Evolutionary conservation across 1,140 invertebrate genomes (phyloP).

Genomic region (Zaprionus tsacasi): DNA sequence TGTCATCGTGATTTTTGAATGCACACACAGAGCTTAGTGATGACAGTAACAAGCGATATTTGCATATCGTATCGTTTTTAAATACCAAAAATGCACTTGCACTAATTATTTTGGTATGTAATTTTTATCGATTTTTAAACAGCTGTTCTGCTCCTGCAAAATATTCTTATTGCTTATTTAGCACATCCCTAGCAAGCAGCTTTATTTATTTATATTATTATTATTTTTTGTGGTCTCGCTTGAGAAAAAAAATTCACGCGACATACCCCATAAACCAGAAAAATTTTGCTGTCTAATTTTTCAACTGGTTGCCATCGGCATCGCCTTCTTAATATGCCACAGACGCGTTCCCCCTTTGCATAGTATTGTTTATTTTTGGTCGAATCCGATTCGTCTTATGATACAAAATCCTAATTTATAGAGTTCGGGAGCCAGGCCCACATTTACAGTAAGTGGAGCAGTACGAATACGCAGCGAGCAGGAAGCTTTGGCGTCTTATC

Average conservation of each 20-base stretch:
- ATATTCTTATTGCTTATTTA: background rate
- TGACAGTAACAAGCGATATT: background rate
- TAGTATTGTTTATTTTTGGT: conserved; percentile 30
- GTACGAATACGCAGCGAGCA: background rate
- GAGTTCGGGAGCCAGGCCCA: conserved; percentile 8
- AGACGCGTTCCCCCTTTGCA: conserved; percentile 44
- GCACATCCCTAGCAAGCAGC: background rate
- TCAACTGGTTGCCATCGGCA: conserved; percentile 54
- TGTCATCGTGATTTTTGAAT: conserved; percentile 44
- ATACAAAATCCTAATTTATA: conserved; percentile 43
- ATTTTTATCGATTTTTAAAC: background rate
- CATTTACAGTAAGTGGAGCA: background rate
- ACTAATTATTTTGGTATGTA: background rate
- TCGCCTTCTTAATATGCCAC: conserved; percentile 58
- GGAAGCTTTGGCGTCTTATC: background rate
- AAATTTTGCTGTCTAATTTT: conserved; percentile 65
- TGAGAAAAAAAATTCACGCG: conserved; percentile 57
- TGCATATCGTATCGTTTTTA: background rate
- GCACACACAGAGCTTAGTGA: conserved; percentile 1
- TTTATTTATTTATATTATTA: conserved; percentile 16
- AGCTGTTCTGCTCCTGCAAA: background rate
- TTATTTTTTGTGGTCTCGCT: conserved; percentile 13
- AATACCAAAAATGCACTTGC: background rate
- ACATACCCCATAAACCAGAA: conserved; percentile 68
- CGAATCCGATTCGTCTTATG: conserved; percentile 26